These are phyloP conservation scores for Anguilla anguilla DNA, from an alignment of 2,797 vertebrate genomes.

Conservation along the genomic window DNA sequence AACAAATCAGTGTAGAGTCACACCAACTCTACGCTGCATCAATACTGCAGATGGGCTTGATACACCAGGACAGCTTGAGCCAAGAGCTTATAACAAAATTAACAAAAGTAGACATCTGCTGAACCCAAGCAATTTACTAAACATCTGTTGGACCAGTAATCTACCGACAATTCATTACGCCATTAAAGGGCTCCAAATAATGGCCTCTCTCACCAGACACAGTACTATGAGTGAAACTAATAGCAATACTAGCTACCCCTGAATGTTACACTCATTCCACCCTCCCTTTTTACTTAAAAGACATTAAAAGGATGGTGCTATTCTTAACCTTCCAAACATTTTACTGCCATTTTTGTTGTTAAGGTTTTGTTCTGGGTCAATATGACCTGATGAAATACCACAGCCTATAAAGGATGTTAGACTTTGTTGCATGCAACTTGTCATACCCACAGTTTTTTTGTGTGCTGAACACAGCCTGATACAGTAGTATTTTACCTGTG, in stretches of 20 bases:
- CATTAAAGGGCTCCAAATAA: neutral
- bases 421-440: too few species aligned
- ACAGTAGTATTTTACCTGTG: too few species aligned
- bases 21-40: constrained; percentile 20
- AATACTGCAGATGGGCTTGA: constrained; percentile 37
- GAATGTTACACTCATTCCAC: neutral
- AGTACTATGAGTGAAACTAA: neutral
- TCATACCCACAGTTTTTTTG: too few species aligned
- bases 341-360: neutral
- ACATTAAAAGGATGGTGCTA: neutral
- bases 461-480: too few species aligned
- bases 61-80: constrained; percentile 51
- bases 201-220: neutral
- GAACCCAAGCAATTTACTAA: constrained; percentile 42
- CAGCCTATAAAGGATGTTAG: neutral
- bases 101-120: constrained; percentile 54
- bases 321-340: neutral
- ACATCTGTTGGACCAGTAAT: constrained; percentile 53
- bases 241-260: neutral
- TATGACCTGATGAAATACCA: too few species aligned
- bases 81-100: constrained; percentile 58
- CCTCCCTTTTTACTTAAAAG: neutral
- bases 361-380: neutral
- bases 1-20: neutral
- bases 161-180: constrained; percentile 27